Evolutionary conservation across 2,888 invertebrate genomes (phyloP).

Genomic region (Andrena marginata): DNA sequence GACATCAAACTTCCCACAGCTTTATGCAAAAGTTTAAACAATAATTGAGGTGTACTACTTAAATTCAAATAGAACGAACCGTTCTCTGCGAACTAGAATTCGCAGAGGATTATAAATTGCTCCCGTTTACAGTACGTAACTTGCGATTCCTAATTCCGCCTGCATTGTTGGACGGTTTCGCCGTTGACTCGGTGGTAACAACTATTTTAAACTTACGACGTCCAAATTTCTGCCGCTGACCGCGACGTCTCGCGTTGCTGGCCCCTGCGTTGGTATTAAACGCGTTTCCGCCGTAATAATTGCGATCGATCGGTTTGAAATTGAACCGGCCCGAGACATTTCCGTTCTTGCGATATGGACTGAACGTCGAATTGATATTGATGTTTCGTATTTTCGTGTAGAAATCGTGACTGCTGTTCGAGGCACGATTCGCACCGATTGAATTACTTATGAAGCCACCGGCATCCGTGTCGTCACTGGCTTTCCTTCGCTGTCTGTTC

Average conservation of each 20-base stretch:
- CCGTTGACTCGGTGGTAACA: conserved; percentile 33
- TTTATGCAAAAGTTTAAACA: too few relatives aligned
- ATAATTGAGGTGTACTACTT: neutral
- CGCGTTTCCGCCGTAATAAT: neutral
- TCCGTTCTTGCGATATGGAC: neutral
- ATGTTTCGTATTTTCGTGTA: neutral
- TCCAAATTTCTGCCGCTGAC: conserved; percentile 7
- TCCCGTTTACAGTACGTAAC: neutral
- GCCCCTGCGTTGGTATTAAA: neutral
- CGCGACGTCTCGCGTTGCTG: neutral
- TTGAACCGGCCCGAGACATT: neutral
- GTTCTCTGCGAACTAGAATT: neutral
- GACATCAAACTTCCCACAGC: neutral
- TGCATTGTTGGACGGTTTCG: conserved; percentile 3
- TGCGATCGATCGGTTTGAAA: neutral
- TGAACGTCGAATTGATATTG: neutral
- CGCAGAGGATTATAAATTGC: neutral
- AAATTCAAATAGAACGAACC: neutral
- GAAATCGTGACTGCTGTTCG: neutral
- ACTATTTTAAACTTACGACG: conserved; percentile 34
- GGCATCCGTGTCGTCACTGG: neutral
- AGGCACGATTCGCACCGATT: neutral
- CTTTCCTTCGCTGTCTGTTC: conserved; percentile 6
- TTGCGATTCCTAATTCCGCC: neutral
- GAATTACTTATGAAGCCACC: neutral